Evolutionary conservation across 2,888 invertebrate genomes (phyloP).

Genomic region (Lottia gigantea): DNA sequence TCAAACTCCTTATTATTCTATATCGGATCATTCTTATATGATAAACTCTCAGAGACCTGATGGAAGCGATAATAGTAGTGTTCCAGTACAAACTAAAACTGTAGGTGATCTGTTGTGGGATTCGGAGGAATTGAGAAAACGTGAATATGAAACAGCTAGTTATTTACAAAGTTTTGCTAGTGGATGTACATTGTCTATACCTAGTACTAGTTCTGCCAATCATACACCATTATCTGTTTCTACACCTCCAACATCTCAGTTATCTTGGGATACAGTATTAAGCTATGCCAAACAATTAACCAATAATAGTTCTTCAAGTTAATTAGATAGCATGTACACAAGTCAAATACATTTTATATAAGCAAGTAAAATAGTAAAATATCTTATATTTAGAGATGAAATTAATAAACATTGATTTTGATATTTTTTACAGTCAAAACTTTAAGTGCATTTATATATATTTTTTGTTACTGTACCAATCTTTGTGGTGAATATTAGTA

Average conservation of each 20-base stretch:
- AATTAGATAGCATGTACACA: no score
- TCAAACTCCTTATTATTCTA: not conserved
- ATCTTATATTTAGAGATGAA: no score
- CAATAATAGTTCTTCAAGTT: no score
- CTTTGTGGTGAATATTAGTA: no score
- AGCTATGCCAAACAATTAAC: no score
- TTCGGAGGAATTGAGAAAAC: slow-evolving; percentile 3
- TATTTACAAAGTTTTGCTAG: slow-evolving; percentile 5
- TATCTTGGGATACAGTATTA: not conserved
- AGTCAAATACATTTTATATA: no score
- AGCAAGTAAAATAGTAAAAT: no score
- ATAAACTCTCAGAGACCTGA: not conserved
- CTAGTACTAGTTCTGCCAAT: not conserved
- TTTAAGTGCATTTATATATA: no score
- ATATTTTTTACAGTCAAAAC: no score
- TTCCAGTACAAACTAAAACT: not conserved
- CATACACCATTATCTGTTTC: not conserved
- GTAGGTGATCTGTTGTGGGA: not conserved
- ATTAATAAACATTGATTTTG: no score
- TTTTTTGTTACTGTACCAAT: no score
- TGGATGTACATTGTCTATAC: not conserved
- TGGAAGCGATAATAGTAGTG: not conserved
- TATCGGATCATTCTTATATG: not conserved
- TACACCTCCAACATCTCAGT: not conserved
- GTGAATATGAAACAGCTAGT: not conserved